These are phyloP conservation scores for Lepilemur septentrionalis DNA, from an alignment of 2,797 vertebrate genomes.

Conservation along the genomic window DNA sequence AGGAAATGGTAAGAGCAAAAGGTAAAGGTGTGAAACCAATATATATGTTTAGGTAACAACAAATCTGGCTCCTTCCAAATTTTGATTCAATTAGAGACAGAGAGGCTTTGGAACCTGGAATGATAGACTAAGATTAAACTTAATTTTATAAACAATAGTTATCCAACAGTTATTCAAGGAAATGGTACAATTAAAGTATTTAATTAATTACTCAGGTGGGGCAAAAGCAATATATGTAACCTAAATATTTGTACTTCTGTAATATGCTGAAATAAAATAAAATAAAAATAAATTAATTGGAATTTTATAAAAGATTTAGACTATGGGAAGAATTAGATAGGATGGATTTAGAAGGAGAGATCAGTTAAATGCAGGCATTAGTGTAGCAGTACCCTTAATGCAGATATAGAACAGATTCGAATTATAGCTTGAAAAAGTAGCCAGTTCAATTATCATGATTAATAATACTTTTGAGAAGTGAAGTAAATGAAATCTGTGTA, in stretches of 20 bases:
- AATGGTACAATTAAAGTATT: neutral
- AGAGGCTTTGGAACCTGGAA: neutral
- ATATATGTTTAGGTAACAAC: neutral
- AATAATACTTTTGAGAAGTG: neutral
- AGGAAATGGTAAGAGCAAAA: neutral
- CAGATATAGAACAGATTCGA: neutral
- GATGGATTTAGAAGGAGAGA: neutral
- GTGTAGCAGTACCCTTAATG: neutral
- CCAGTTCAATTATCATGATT: neutral
- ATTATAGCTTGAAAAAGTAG: neutral
- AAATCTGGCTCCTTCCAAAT: neutral
- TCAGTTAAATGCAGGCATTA: neutral
- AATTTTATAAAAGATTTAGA: neutral
- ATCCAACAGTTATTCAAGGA: neutral
- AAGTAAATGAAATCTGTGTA: neutral
- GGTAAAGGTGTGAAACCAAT: neutral
- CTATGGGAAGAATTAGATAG: neutral
- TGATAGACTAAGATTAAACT: neutral
- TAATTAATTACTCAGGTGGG: neutral
- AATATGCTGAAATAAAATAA: too few species aligned
- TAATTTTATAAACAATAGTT: neutral
- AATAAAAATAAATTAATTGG: too few species aligned
- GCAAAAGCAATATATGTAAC: too few species aligned
- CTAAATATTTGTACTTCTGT: too few species aligned
- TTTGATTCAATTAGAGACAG: neutral